Conservation (phyloP, 2,888 invertebrate genomes). For the Pollenia amentaria region DNA sequence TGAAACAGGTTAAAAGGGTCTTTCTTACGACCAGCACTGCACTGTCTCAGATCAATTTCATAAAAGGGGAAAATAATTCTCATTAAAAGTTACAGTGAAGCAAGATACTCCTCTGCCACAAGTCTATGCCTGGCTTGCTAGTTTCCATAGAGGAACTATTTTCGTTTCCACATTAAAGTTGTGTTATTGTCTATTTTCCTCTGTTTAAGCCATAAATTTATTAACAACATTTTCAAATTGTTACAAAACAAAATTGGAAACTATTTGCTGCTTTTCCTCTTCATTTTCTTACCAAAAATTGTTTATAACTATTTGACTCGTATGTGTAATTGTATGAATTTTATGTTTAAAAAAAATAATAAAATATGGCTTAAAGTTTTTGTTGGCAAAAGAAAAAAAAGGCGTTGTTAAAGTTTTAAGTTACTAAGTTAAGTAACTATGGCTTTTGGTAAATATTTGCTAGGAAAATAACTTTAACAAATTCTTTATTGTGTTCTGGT, state of each 20-base stretch:
- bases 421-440: slow-evolving; percentile 70
- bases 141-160: slow-evolving; percentile 45
- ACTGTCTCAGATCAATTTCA: slow-evolving; percentile 29
- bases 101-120: background rate
- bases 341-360: background rate
- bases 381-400: slow-evolving; percentile 35
- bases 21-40: background rate
- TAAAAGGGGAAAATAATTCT: slow-evolving; percentile 39
- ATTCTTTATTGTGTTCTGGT: slow-evolving; percentile 61
- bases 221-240: slow-evolving; percentile 73
- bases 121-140: background rate
- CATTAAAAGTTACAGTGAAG: slow-evolving; percentile 29
- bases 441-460: slow-evolving; percentile 72
- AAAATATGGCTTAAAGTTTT: slow-evolving; percentile 18
- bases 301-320: slow-evolving; percentile 32
- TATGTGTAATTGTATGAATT: slow-evolving; percentile 22
- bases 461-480: slow-evolving; percentile 54
- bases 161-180: background rate
- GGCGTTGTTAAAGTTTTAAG: slow-evolving; percentile 70
- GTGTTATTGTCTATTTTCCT: slow-evolving; percentile 50
- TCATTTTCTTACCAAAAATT: slow-evolving; percentile 51
- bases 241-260: slow-evolving; percentile 49
- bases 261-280: slow-evolving; percentile 52
- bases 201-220: slow-evolving; percentile 75
- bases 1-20: slow-evolving; percentile 54